phyloP scores from a whole-genome alignment of 2,888 invertebrate species.

The Bugula neritina region DNA sequence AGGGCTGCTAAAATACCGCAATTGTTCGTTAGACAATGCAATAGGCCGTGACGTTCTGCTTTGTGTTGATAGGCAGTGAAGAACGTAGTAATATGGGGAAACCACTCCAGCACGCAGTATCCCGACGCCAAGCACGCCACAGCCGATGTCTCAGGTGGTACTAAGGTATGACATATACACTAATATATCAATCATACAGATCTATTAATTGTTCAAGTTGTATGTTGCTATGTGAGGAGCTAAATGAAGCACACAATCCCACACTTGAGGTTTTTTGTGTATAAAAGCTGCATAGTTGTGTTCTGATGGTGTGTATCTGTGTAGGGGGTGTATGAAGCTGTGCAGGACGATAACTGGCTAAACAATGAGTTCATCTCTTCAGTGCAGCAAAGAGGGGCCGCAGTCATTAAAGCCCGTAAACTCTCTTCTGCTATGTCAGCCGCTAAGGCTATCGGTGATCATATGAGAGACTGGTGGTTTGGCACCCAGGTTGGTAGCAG shows the following conservation, averaged over 20 bases:
- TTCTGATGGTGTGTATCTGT: too few species aligned
- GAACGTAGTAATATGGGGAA: conserved; percentile 97
- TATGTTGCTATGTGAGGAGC: too few species aligned
- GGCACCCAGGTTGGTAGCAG: conserved; percentile 64
- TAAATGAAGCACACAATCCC: too few species aligned
- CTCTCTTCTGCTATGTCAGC: conserved; percentile 98
- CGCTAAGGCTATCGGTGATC: conserved; percentile 95
- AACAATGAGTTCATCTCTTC: conserved; percentile 74
- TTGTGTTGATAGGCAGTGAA: conserved; percentile 62
- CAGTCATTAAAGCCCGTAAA: conserved; percentile 92
- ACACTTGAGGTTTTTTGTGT: too few species aligned
- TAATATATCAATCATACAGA: too few species aligned
- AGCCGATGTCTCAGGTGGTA: conserved; percentile 41
- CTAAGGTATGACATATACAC: conserved; percentile 33
- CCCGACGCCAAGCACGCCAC: conserved; percentile 71
- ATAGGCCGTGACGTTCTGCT: too few species aligned
- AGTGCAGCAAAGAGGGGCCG: conserved; percentile 94
- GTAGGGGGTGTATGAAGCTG: conserved; percentile 66
- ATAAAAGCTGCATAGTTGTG: too few species aligned
- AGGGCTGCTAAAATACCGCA: too few species aligned
- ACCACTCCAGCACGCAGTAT: conserved; percentile 97
- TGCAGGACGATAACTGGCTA: conserved; percentile 75
- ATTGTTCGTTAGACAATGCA: too few species aligned
- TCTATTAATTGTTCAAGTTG: too few species aligned
- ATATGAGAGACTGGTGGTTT: conserved; percentile 92